Conservation (phyloP, 1,140 invertebrate genomes). For the Drosophila mauritiana region DNA sequence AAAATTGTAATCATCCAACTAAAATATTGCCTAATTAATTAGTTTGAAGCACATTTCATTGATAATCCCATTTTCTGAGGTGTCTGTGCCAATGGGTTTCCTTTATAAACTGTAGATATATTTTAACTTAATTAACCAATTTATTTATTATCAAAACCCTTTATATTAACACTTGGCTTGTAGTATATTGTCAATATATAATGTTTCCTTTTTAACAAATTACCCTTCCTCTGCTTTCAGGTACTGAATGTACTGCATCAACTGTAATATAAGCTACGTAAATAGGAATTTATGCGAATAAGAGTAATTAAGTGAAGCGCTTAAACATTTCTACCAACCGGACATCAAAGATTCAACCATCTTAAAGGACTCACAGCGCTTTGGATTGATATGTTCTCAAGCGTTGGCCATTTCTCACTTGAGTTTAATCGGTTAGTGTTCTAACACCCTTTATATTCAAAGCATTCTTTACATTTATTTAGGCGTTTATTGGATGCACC, state of each 20-base stretch:
- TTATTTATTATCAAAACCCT: too few species aligned
- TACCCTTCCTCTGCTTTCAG: conserved; percentile 17
- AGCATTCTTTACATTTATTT: conserved; percentile 54
- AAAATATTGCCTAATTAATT: too few species aligned
- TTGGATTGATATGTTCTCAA: conserved; percentile 22
- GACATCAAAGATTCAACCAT: conserved; percentile 18
- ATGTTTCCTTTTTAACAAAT: neutral
- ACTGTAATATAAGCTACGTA: conserved; percentile 44
- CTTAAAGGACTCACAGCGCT: conserved; percentile 21
- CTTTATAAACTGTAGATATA: too few species aligned
- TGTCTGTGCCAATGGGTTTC: too few species aligned
- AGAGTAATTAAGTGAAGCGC: conserved; percentile 10
- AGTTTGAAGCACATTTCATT: too few species aligned
- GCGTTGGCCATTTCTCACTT: conserved; percentile 30
- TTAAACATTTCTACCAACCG: conserved; percentile 6
- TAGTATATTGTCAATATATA: neutral
- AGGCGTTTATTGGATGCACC: conserved; percentile 28
- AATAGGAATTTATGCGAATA: conserved; percentile 32
- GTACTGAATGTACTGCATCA: conserved; percentile 38
- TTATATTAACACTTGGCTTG: too few species aligned
- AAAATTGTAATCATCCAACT: too few species aligned
- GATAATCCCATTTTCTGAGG: too few species aligned
- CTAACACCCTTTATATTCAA: conserved; percentile 9
- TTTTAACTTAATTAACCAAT: too few species aligned
- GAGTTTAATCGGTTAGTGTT: conserved; percentile 34